phyloP scores from a whole-genome alignment of 92 coral and sea anemone genomes.

The Plumapathes pennacea region DNA sequence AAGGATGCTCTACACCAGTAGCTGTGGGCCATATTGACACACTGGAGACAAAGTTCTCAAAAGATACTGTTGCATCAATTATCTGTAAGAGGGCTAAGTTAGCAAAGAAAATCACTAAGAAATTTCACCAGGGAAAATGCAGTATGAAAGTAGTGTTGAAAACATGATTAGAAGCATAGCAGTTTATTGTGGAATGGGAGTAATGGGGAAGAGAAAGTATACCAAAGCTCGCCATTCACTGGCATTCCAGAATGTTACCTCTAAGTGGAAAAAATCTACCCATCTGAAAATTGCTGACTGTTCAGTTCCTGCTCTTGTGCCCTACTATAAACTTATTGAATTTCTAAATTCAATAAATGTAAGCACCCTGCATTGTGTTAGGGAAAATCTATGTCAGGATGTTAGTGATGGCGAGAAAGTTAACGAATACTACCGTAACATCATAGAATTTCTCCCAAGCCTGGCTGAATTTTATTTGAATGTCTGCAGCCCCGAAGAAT shows the following conservation, averaged over 20 bases:
- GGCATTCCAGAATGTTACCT: slow-evolving; percentile 22
- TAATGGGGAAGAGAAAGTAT: slow-evolving; percentile 59
- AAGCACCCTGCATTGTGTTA: slow-evolving; percentile 37
- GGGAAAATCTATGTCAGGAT: slow-evolving; percentile 22
- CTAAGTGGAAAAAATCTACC: slow-evolving; percentile 22
- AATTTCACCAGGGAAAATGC: slow-evolving; percentile 12
- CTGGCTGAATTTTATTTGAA: slow-evolving; percentile 63
- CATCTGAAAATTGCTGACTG: slow-evolving; percentile 26
- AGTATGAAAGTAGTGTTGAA: slow-evolving; percentile 42
- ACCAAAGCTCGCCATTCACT: slow-evolving; percentile 25
- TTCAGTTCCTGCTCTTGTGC: slow-evolving; percentile 40
- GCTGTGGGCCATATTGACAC: slow-evolving; percentile 41
- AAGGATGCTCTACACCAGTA: slow-evolving; percentile 40
- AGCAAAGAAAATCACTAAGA: slow-evolving; percentile 24
- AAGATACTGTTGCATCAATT: slow-evolving; percentile 9
- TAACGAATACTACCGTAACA: slow-evolving; percentile 42
- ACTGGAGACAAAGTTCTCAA: slow-evolving; percentile 32
- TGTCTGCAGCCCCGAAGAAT: slow-evolving; percentile 38
- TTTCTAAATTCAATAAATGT: slow-evolving; percentile 21
- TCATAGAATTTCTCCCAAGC: slow-evolving; percentile 54
- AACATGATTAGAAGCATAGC: slow-evolving; percentile 55
- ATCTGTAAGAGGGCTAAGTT: slow-evolving; percentile 4
- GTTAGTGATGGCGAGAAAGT: slow-evolving; percentile 22
- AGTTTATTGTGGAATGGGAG: slow-evolving; percentile 54
- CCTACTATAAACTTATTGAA: slow-evolving; percentile 39